Conservation (phyloP, 2,888 invertebrate genomes). For the Eurytoma californica region DNA sequence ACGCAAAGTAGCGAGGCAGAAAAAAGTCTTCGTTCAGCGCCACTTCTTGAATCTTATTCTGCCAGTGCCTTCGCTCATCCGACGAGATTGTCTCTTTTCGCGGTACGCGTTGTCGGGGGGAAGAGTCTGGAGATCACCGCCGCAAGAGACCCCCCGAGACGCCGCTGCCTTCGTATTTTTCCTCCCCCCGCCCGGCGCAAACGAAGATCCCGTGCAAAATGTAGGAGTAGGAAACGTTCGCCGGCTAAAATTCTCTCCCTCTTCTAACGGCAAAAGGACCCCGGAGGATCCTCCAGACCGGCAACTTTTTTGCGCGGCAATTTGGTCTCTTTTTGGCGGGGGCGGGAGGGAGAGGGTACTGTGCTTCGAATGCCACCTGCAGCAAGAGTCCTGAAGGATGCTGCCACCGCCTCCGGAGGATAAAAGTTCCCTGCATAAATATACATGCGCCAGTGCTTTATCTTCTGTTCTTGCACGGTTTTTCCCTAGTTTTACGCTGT, state of each 20-base stretch:
- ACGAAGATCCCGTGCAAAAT: slow-evolving; percentile 35
- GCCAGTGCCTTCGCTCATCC: not conserved
- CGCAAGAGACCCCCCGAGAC: slow-evolving; percentile 19
- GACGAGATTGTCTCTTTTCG: slow-evolving; percentile 19
- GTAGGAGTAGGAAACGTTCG: slow-evolving; percentile 27
- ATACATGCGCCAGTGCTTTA: slow-evolving; percentile 16
- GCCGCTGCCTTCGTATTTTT: too few species aligned
- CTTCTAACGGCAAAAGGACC: slow-evolving; percentile 15
- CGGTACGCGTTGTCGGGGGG: not conserved
- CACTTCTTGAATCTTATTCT: slow-evolving; percentile 8
- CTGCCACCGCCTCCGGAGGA: slow-evolving; percentile 20
- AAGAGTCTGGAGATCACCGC: too few species aligned
- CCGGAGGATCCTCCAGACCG: slow-evolving; percentile 16
- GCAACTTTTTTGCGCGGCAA: not conserved
- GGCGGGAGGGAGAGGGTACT: not conserved
- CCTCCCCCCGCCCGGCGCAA: slow-evolving; percentile 2
- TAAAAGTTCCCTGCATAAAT: slow-evolving; percentile 44
- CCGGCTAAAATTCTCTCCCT: slow-evolving; percentile 5
- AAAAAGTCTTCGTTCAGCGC: slow-evolving; percentile 11
- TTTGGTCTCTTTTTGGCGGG: slow-evolving; percentile 6
- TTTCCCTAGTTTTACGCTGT: not conserved
- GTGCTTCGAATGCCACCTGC: slow-evolving; percentile 39
- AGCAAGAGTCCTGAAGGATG: slow-evolving; percentile 19
- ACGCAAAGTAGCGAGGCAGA: too few species aligned
- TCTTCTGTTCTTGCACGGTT: not conserved